Base-by-base conservation (phyloP, 2,113 vertebrate species). In the Asarcornis scutulata region DNA sequence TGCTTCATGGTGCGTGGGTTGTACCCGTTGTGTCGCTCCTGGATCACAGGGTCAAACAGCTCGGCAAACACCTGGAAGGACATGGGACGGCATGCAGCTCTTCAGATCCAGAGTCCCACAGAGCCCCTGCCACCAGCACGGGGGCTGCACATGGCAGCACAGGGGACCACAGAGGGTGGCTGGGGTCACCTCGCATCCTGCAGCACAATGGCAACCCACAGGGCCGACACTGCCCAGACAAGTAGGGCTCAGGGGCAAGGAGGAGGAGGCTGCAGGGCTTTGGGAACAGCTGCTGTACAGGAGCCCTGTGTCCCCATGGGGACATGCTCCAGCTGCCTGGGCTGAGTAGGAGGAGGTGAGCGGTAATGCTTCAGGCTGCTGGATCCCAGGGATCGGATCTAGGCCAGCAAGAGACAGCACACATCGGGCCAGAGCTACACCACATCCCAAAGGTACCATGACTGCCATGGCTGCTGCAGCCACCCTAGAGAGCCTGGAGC, bases 11-110 rank as follows among this genome's bases (percentile, higher is more conserved):
- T 97, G n/a, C 53, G 82, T 20, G 99, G 98, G 85, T 99, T 98
- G 69, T 99, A 99, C 42, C 99, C 99, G 4, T 99, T 99, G 97
- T 99, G 99, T 68, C 99, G 97, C 84, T 99, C 99, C 97, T 98
- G 98, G 86, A 99, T 99, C 95, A 99, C 96, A 0, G 99, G 99
- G 94, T 99, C 97, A 75, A 99, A 98, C 40, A 99, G 94, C 4
- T 99, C 99, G 15, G 98, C 98, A 97, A 99, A 99, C 71, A 99
- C 98, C 99, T 99, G 97, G 75, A 86, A 95, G 12, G 5, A 60
- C 93, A 58, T 0, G 3, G 58, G 50, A 86, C 4, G 7, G 53
- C 62, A 66, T 53, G 56, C 31, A 73, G 46, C 58, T 31, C n/a
- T 15, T 59, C 36, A 66, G 52, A 69, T 11, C 7, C 62, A 58